Base-by-base conservation (phyloP, 1,140 invertebrate genomes). In the Paramacrobiotus metropolitanus region DNA sequence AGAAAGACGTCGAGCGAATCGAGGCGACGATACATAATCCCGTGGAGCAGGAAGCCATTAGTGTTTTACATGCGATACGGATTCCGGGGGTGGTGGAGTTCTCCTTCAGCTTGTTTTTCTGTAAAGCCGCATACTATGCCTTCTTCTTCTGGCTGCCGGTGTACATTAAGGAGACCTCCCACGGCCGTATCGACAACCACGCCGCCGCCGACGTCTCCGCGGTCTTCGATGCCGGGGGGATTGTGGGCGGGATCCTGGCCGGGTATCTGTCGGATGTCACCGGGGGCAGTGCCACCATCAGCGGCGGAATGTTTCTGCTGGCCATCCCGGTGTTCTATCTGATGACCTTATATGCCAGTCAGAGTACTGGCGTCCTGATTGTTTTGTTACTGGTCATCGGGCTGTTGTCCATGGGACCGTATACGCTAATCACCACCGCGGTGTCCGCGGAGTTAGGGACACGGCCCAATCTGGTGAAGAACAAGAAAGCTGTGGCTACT, bases 361-460 rank as follows among this genome's bases (percentile, higher is more conserved):
- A 55, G 4, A 24, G 48, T 24, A 9, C 28, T 4, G 48, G 15
- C 15, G 48, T 55, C 48, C 30, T 67, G 67, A 44, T 68, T 70
- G 66, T 79, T 31, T 70, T 95, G 55, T 76, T 94, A 62, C 69
- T 91, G 28, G 55, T 84, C 20, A 81, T 81, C 62, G 91, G 91
- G 21, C 69, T 83, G 62, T 74, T 94, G 40, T 89, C 95, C 0
- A 95, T 95, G 74, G 91, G 89, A 1, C 91, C 91, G 1, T 95
- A 95, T 73, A 85, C 88, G 24, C 75, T 96, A 21, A 95, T 96
- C 68, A 95, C 91, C 18, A 95, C 92, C 2, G 88, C 89, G 1
- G 89, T 96, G 45, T 90, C 88, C 59, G 87, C 91, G 15, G 90
- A 95, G 71, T 74, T 95, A 1, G 91, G 89, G 65, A 86, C 86